Evolutionary conservation across 2,113 vertebrate species (phyloP), one percentile per base, ranked within the genome.

Genomic region (Plecotus auritus): DNA sequence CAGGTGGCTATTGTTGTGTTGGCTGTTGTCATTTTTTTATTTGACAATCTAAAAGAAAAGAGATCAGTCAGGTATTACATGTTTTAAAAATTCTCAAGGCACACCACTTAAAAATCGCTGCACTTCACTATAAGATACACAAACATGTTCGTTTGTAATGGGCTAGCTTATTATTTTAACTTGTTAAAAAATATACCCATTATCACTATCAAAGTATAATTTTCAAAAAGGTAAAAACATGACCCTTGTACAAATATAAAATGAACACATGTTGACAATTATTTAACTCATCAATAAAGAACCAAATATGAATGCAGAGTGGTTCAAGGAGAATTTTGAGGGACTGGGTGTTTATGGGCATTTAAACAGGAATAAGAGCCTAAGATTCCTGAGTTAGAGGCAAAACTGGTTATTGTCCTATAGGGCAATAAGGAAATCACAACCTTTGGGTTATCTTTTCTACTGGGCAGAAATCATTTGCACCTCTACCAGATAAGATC

Each of bases 391-490:
- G 28, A 40, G 88, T 83, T 56, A 73, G 59, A 90, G 88, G 64
- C 9, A 87, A 85, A 76, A 47, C 59, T 83, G 76, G 61, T 70
- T 51, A 45, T 12, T 85, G 37, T 81, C 40, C 26, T 72, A 40
- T 2, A 0, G 2, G 30, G 69, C 10, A 81, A 61, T 40, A 82
- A 69, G 76, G 83, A 83, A 80, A 64, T 23, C 82, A 76, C 64
- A 95, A 95, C 8, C 73, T 94, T 28, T 47, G 5, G 37, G 76
- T 91, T 87, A 30, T 74, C 91, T 92, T 94, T 81, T 32, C 73
- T 64, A 28, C 54, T 9, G 42, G 7, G 32, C 49, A 96, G 67
- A 70, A 95, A 85, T 93, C 69, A 96, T 32, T 92, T 82, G 78
- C 26, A 28, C 83, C 17, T 91, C 87, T 93, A 47, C 69, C 30